Evolutionary conservation across 2,888 invertebrate species (phyloP), one percentile per base, ranked within the genome.

Genomic region (Pollenia labialis): DNA sequence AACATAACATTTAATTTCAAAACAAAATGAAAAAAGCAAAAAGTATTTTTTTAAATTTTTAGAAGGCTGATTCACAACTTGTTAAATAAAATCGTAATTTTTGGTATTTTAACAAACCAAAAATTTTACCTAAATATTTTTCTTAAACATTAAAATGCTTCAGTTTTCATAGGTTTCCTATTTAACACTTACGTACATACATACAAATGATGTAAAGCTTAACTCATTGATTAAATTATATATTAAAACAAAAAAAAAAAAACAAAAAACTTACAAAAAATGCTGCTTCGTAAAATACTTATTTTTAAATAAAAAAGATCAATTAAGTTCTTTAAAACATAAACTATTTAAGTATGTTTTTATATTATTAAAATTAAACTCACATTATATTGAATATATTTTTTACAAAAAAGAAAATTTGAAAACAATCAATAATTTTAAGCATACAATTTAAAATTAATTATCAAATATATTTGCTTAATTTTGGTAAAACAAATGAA

Each of bases 81-180:
- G 32, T 32, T 6, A 32, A 32, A 6, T 6, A 32, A 32, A 32
- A 32, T 32, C 32, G 6, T 6, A 32, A 32, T 6, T 32, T 6
- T 32, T 32, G 4, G 6, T 32, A 32, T 32, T 32, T 32, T 32
- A 32, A 32, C 32, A 32, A 32, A 32, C 32, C 32, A 10, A 52
- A 52, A 52, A 77, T 16, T 54, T 52, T 62, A 62, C 69, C 60
- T 42, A 69, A 75, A 18, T 14, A 18, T 23, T 76, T 64, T 9
- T 71, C 66, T 83, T 71, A 76, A 80, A 68, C n/a, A 54, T 81
- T 72, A 64, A 64, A 72, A 72, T 85, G 88, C 88, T 88, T 88
- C 88, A 85, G 88, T 88, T 88, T 88, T 87, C 85, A 88, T 88
- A 83, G 88, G 88, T 88, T 88, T 88, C 88, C 88, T 88, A 88